Evolutionary conservation across 2,888 invertebrate genomes (phyloP).

Genomic region (Orchesella flavescens): DNA sequence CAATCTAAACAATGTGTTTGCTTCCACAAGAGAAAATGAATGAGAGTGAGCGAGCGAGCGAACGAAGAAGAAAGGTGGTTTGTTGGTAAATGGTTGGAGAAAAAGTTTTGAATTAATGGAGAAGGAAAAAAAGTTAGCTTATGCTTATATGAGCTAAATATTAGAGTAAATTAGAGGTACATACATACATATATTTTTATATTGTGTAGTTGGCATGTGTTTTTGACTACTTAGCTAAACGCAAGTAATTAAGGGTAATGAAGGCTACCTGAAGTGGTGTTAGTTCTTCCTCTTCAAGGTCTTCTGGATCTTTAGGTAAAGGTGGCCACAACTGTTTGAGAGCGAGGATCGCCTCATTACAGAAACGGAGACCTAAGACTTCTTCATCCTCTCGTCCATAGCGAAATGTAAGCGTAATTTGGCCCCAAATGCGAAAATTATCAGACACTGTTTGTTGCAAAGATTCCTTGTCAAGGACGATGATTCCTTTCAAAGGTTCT

Average conservation of each 20-base stretch:
- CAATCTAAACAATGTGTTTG: too few species aligned
- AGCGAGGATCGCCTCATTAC: slow-evolving; percentile 97
- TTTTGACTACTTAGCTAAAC: background rate
- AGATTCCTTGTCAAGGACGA: slow-evolving; percentile 92
- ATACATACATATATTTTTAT: background rate
- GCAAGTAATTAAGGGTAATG: background rate
- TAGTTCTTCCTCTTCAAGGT: slow-evolving; percentile 76
- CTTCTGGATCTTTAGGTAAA: slow-evolving; percentile 73
- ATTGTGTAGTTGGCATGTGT: background rate
- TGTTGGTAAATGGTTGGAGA: background rate
- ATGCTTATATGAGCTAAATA: background rate
- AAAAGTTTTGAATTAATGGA: slow-evolving; percentile 39
- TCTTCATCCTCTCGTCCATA: slow-evolving; percentile 98
- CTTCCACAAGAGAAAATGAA: too few species aligned
- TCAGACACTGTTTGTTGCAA: slow-evolving; percentile 75
- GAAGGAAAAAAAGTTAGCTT: background rate
- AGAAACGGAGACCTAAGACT: slow-evolving; percentile 97
- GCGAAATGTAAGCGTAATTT: slow-evolving; percentile 88
- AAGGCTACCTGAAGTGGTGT: slow-evolving; percentile 85
- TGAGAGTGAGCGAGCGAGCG: background rate
- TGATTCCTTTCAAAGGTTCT: slow-evolving; percentile 90
- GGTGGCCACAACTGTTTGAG: slow-evolving; percentile 89
- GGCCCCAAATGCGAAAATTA: slow-evolving; percentile 71
- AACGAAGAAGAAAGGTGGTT: background rate
- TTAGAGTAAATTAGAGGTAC: background rate